A percentile compares a stretch with the other conserved stretches of the same genome.
These are phyloP conservation scores for Xiphydria camelus DNA, from an alignment of 2,888 invertebrate genomes.

Conservation along the genomic window DNA sequence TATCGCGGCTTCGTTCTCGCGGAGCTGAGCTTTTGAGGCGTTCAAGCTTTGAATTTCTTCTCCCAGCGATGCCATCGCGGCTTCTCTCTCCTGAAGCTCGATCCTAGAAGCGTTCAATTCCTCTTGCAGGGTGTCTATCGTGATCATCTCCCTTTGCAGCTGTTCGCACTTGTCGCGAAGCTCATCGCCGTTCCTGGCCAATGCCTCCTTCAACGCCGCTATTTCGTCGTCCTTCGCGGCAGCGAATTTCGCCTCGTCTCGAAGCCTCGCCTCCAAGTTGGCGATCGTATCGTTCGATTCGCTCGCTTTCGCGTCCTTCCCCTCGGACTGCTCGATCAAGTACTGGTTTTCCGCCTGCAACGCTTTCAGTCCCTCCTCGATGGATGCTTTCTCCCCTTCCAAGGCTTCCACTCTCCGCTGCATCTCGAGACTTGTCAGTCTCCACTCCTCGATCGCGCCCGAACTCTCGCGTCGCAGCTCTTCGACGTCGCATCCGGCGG, in stretches of 20 bases:
- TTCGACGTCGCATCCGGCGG: slow-evolving; percentile 22
- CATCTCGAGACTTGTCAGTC: slow-evolving; percentile 41
- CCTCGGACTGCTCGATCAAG: slow-evolving; percentile 30
- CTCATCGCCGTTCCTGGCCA: slow-evolving; percentile 58
- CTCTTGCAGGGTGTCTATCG: slow-evolving; percentile 51
- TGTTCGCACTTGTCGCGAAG: slow-evolving; percentile 37
- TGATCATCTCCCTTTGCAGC: slow-evolving; percentile 38
- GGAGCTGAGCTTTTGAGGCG: background rate
- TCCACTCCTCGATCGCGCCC: slow-evolving; percentile 43
- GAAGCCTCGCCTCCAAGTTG: slow-evolving; percentile 51
- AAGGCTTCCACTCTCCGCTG: slow-evolving; percentile 40
- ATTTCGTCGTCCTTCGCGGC: slow-evolving; percentile 39
- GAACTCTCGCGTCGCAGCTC: slow-evolving; percentile 22
- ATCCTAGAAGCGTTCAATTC: slow-evolving; percentile 60
- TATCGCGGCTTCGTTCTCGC: slow-evolving; percentile 54
- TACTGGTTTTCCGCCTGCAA: slow-evolving; percentile 58
- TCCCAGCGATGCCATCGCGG: slow-evolving; percentile 54
- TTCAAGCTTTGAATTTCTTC: slow-evolving; percentile 35
- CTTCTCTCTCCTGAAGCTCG: slow-evolving; percentile 61
- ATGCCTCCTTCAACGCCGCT: slow-evolving; percentile 49
- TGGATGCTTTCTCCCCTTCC: slow-evolving; percentile 59
- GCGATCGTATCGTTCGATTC: slow-evolving; percentile 55
- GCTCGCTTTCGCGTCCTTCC: slow-evolving; percentile 30
- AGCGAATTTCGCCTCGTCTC: slow-evolving; percentile 26
- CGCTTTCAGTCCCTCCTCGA: slow-evolving; percentile 58